Evolutionary conservation across 2,888 invertebrate species (phyloP), one percentile per base, ranked within the genome.

Genomic region (Polia nebulosa): DNA sequence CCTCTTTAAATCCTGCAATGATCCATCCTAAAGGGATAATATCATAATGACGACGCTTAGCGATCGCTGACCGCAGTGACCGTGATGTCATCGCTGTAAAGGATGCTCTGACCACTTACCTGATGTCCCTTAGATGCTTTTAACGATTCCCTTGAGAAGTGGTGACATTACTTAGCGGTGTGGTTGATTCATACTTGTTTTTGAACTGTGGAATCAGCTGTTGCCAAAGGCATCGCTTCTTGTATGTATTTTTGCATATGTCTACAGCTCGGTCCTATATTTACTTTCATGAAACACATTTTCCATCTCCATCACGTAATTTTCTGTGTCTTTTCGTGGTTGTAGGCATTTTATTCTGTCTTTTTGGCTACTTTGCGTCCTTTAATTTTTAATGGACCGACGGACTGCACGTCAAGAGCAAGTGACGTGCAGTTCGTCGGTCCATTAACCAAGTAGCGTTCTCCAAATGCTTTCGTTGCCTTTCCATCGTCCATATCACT

Each of bases 31-130:
- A 53, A 80, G 36, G 67, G 51, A 53, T 66, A 63, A 56, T 62
- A 60, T 41, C 51, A 9, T 61, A 56, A 78, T 64, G 74, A 51
- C 55, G 27, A 39, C 53, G 32, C 11, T 74, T 51, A 47, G 15
- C 67, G 76, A 58, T 75, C 60, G 36, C 57, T 75, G 60, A 80
- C 80, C 76, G 60, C 76, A 74, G 41, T n/a, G 55, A 49, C 49
- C 78, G 56, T 76, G 76, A 76, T 64, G 61, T 76, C 76, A 76
- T 58, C 45, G 25, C 27, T 36, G 13, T 39, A 39, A 51, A 53
- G 22, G 49, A 52, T 57, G n/a, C 13, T 67, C 29, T 57, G 80
- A 56, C 60, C 52, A 66, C 49, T 75, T 63, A 76, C 80, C 76
- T 75, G 60, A 75, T 51, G 59, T 49, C 36, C 51, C 59, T 66